Percentiles rank a stretch among this genome's conserved stretches.
Conservation (phyloP, 2,113 vertebrate genomes). For the Heterocephalus glaber region DNA sequence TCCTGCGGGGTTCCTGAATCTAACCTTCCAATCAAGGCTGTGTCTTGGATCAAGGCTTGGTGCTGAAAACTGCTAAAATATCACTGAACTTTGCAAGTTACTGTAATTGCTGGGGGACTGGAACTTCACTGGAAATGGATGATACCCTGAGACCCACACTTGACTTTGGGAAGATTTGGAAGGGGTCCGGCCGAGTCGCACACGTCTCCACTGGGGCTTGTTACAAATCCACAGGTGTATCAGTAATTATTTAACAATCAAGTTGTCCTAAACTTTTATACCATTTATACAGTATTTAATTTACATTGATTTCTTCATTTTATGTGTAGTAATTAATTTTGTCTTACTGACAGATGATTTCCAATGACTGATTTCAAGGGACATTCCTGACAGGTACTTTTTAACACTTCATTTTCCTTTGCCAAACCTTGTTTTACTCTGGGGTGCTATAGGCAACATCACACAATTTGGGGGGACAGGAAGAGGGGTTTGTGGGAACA, state of each 20-base stretch:
- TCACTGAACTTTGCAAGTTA: slow-evolving; percentile 84
- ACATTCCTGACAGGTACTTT: slow-evolving; percentile 85
- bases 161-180: slow-evolving; percentile 58
- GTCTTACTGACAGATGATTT: slow-evolving; percentile 87
- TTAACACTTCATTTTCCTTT: slow-evolving; percentile 82
- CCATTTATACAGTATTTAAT: slow-evolving; percentile 80
- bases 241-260: slow-evolving; percentile 66
- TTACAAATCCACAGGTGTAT: slow-evolving; percentile 66
- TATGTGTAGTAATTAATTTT: slow-evolving; percentile 86
- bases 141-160: neutral
- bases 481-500: accelerated
- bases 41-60: slow-evolving; percentile 53
- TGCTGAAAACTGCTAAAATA: slow-evolving; percentile 19
- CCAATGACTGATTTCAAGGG: slow-evolving; percentile 85
- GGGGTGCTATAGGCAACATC: neutral
- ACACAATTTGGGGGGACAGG: neutral
- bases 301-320: slow-evolving; percentile 75
- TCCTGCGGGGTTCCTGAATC: slow-evolving; percentile 42
- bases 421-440: slow-evolving; percentile 32
- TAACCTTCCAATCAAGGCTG: slow-evolving; percentile 43
- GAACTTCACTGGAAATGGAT: slow-evolving; percentile 23
- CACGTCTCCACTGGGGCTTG: neutral
- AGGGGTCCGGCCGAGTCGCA: neutral
- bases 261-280: slow-evolving; percentile 76
- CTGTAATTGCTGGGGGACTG: slow-evolving; percentile 70